Evolutionary conservation across 2,797 vertebrate genomes (phyloP), one percentile per base, ranked within the genome.

Genomic region (Epinephelus awoara): DNA sequence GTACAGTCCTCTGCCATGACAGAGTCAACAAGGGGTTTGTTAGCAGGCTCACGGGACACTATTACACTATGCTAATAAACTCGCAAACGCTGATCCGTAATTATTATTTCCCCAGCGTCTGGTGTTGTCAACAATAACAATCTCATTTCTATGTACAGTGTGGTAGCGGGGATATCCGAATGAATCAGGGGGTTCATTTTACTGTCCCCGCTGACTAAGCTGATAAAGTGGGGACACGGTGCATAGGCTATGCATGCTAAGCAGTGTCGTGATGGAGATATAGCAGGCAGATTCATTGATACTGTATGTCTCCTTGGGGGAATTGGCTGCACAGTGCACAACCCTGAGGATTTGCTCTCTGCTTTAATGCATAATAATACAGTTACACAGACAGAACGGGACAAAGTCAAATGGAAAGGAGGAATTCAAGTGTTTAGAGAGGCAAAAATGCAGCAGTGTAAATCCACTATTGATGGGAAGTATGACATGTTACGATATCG

Each of bases 51-150:
- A 7, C 25, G 70, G 55, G 72, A 75, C 44, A 38, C 55, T 19
- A 72, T 83, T 75, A 72, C 51, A 68, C 61, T 34, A 64, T 13
- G 54, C 66, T 79, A 59, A 77, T 79, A 82, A 67, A 67, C 44
- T 69, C 23, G 2, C 21, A 34, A 52, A 74, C 27, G 42, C 73
- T 59, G 46, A 70, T 73, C 47, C 72, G 59, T 67, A 21, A 29
- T 49, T 38, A 73, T 40, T 21, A 42, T 51, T 40, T 51, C 25
- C 55, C 1, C 17, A 14, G 19, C 12, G 42, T 76, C 49, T 12
- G 18, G 40, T 1, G 1, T 10, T 21, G 47, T 67, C 58, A 72
- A 77, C 74, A 71, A 21, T 1, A 73, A 49, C 38, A 68, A 42
- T 44, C 52, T 68, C 0, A 54, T 59, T 47, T 10, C 18, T 52